Percentiles rank a stretch among this genome's conserved stretches.
Conservation (phyloP, 1,140 invertebrate genomes). For the Lerema accius region DNA sequence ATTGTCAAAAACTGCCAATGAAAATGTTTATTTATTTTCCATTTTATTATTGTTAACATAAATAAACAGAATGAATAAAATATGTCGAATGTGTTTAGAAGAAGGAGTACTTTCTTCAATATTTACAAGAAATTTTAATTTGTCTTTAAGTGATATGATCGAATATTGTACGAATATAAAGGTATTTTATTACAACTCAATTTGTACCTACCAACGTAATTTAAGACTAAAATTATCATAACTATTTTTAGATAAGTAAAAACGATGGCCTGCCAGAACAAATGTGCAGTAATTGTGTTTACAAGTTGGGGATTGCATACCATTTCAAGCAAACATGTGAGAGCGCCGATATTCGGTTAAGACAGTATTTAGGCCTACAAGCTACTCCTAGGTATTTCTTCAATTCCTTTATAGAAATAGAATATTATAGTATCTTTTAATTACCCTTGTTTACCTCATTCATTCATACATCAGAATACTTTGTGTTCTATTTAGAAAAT, state of each 20-base stretch:
- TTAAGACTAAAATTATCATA: too few relatives aligned
- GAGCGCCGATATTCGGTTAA: constrained; percentile 84
- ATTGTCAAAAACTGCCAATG: too few relatives aligned
- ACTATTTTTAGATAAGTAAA: constrained; percentile 81
- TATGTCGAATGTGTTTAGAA: constrained; percentile 86
- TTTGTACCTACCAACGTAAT: constrained; percentile 6
- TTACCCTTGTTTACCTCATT: too few relatives aligned
- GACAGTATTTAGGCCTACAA: constrained; percentile 84
- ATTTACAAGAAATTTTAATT: constrained; percentile 85
- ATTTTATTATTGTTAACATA: too few relatives aligned
- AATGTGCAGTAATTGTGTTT: constrained; percentile 86
- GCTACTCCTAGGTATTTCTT: constrained; percentile 53
- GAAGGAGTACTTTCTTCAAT: constrained; percentile 84
- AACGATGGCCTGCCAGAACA: constrained; percentile 86
- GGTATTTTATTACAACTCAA: constrained; percentile 60
- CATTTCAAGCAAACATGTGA: constrained; percentile 87
- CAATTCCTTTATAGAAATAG: too few relatives aligned
- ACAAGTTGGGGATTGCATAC: constrained; percentile 85
- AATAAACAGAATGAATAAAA: constrained; percentile 64
- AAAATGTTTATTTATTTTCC: too few relatives aligned
- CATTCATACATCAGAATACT: too few relatives aligned
- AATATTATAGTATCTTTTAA: too few relatives aligned
- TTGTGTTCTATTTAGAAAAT: too few relatives aligned
- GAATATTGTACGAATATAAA: constrained; percentile 86
- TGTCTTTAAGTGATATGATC: constrained; percentile 85